Conservation (phyloP, 2,888 invertebrate genomes). For the Notocelia uddmanniana region DNA sequence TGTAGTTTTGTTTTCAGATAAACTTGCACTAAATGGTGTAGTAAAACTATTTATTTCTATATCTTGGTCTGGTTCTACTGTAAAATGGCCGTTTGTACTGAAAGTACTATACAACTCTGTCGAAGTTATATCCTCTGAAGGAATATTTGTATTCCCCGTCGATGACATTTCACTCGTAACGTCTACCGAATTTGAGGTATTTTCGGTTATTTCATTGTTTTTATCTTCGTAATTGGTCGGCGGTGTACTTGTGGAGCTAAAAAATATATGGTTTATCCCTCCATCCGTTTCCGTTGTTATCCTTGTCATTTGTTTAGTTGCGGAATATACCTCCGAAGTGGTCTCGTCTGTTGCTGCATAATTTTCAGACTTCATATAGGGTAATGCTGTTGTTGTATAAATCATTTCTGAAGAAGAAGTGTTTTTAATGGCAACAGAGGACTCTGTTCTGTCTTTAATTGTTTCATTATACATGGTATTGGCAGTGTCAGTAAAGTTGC, state of each 20-base stretch:
- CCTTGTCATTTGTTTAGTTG: neutral
- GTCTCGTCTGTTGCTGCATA: neutral
- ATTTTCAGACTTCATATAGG: neutral
- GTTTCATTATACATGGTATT: constrained; percentile 23
- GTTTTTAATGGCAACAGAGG: neutral
- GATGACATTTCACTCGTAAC: neutral
- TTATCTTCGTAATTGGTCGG: neutral
- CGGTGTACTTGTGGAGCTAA: neutral
- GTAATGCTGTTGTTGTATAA: neutral
- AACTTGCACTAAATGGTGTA: neutral
- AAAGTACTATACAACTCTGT: neutral
- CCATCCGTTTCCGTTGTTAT: constrained; percentile 11
- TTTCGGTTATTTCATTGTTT: neutral
- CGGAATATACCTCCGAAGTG: neutral
- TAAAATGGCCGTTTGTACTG: neutral
- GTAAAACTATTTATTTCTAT: constrained; percentile 4
- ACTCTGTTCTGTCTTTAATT: constrained; percentile 26
- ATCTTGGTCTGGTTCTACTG: neutral
- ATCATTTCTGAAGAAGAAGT: neutral
- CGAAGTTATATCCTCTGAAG: neutral
- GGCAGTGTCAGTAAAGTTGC: constrained; percentile 62
- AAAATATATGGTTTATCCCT: neutral
- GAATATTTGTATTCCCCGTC: neutral
- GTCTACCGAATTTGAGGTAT: neutral
- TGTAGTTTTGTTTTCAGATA: neutral